These are phyloP conservation scores for Ictidomys tridecemlineatus DNA, from an alignment of 2,113 vertebrate genomes.

Conservation along the genomic window DNA sequence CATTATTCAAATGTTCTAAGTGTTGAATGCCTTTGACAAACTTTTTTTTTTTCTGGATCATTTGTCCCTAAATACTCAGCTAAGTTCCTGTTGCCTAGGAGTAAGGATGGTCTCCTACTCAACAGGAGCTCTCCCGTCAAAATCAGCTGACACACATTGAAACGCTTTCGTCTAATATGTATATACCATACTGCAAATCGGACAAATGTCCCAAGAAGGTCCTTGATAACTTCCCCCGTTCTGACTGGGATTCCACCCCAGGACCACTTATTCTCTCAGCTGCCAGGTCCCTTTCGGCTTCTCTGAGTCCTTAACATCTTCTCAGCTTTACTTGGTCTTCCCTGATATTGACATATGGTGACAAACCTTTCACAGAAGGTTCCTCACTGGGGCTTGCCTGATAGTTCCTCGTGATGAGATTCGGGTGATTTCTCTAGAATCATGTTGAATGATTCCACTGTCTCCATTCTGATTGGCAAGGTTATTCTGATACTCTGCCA, in stretches of 20 bases:
- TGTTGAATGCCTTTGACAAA: not conserved
- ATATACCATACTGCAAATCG: no score
- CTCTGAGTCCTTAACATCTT: rapidly evolving
- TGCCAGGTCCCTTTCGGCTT: no score
- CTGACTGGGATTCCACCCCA: not conserved
- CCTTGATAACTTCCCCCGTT: not conserved
- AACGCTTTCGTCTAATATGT: not conserved
- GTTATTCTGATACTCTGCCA: not conserved
- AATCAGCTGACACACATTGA: not conserved
- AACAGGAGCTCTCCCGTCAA: not conserved
- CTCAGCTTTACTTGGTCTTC: not conserved
- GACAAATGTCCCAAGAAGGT: not conserved
- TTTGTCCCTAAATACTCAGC: not conserved
- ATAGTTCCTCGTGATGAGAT: not conserved
- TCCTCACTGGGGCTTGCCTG: not conserved
- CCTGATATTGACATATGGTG: not conserved
- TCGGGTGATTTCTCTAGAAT: not conserved
- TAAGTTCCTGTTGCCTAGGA: not conserved
- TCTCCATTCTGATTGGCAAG: not conserved
- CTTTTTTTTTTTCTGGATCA: not conserved
- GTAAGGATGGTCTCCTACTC: not conserved
- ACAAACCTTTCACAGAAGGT: not conserved
- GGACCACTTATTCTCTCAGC: not conserved
- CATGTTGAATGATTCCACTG: not conserved
- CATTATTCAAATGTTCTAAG: not conserved